These are phyloP conservation scores for Bemisia tabaci DNA, from an alignment of 1,140 invertebrate species.

Conservation along the genomic window DNA sequence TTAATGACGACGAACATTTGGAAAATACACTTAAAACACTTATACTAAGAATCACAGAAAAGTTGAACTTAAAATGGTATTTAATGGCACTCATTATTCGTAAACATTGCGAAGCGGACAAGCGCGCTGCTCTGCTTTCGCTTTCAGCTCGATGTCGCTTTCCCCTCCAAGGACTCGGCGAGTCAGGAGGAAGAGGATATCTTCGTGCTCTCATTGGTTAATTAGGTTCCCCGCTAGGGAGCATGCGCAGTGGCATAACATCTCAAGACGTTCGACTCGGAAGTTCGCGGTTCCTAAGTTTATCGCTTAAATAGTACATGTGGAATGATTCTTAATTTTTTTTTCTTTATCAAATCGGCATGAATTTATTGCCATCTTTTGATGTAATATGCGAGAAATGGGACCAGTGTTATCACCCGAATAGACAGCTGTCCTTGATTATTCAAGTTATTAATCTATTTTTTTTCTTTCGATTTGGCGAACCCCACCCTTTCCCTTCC, in stretches of 20 bases:
- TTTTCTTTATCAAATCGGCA: too few species aligned
- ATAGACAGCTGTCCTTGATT: not conserved
- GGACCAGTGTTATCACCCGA: not conserved
- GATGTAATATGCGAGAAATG: not conserved
- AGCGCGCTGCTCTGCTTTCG: not conserved
- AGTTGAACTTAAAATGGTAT: not conserved
- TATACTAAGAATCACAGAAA: not conserved
- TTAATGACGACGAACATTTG: not conserved
- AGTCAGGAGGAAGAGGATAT: too few species aligned
- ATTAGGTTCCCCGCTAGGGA: not conserved
- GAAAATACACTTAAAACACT: not conserved
- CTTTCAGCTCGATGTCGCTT: too few species aligned
- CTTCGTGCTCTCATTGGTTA: not conserved
- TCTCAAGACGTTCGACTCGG: too few species aligned
- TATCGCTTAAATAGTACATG: too few species aligned
- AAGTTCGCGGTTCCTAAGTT: too few species aligned
- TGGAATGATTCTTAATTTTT: too few species aligned
- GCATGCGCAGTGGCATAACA: not conserved
- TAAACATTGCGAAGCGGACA: not conserved
- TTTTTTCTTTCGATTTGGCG: too few species aligned
- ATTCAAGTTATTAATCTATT: not conserved
- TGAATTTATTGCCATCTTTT: too few species aligned
- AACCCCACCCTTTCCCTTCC: too few species aligned
- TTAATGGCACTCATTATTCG: not conserved
- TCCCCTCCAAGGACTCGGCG: too few species aligned